Evolutionary conservation across 2,888 invertebrate genomes (phyloP).

Genomic region (Limnephilus rhombicus): DNA sequence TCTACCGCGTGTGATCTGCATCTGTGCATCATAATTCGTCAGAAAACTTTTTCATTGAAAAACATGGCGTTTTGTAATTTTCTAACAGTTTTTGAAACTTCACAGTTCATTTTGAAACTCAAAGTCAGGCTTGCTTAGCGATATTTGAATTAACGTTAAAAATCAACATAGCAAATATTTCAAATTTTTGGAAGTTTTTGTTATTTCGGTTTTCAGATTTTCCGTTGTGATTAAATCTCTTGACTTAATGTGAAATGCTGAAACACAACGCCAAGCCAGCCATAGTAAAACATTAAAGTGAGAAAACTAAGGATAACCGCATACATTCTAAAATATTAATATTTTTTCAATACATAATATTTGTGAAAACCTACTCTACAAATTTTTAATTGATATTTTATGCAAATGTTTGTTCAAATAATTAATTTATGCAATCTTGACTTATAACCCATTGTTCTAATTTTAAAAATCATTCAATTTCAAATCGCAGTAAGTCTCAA

Average conservation of each 20-base stretch:
- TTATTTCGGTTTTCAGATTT: no score
- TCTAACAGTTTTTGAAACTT: neutral
- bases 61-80: neutral
- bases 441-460: neutral
- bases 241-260: neutral
- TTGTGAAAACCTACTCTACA: no score
- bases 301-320: neutral
- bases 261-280: neutral
- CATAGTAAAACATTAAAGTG: no score
- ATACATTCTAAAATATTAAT: neutral
- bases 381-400: no score
- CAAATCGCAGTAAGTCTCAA: neutral
- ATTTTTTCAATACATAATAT: no score
- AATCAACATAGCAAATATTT: no score
- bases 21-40: no score
- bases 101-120: neutral
- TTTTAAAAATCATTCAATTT: neutral
- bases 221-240: neutral
- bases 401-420: neutral
- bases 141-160: neutral
- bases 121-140: neutral
- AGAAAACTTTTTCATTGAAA: no score
- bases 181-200: no score
- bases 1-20: no score
- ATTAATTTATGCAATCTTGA: neutral